Conservation (phyloP, 2,888 invertebrate genomes). For the Scaptomyza parva region DNA sequence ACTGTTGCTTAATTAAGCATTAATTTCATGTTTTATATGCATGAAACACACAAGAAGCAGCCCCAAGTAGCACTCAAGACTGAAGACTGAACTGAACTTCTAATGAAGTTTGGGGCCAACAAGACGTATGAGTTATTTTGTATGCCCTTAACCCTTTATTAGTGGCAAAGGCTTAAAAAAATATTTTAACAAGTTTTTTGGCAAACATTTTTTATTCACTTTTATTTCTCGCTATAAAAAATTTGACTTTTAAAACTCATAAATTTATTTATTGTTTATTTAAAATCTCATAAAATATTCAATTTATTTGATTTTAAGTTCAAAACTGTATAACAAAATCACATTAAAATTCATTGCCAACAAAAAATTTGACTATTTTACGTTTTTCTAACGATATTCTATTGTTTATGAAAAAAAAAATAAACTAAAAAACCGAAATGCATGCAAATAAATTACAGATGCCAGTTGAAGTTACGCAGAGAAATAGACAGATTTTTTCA, state of each 20-base stretch:
- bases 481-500: background rate
- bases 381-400: background rate
- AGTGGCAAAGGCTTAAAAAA: background rate
- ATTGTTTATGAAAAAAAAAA: background rate
- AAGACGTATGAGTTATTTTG: background rate
- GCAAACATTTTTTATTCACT: too few relatives aligned
- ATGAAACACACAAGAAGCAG: slow-evolving; percentile 29
- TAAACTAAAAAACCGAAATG: background rate
- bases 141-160: too few relatives aligned
- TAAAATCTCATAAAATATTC: too few relatives aligned
- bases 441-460: slow-evolving; percentile 7
- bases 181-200: too few relatives aligned
- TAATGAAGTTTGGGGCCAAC: background rate
- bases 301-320: too few relatives aligned
- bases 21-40: slow-evolving; percentile 76
- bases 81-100: background rate
- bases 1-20: slow-evolving; percentile 71
- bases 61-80: slow-evolving; percentile 23
- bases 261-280: too few relatives aligned
- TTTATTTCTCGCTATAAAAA: too few relatives aligned
- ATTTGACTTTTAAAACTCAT: too few relatives aligned
- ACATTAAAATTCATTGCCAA: too few relatives aligned
- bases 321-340: background rate
- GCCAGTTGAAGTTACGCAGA: too few relatives aligned
- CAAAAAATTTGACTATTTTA: background rate